Evolutionary conservation across 2,113 vertebrate species (phyloP).

Genomic region (Lucifuga dentata): DNA sequence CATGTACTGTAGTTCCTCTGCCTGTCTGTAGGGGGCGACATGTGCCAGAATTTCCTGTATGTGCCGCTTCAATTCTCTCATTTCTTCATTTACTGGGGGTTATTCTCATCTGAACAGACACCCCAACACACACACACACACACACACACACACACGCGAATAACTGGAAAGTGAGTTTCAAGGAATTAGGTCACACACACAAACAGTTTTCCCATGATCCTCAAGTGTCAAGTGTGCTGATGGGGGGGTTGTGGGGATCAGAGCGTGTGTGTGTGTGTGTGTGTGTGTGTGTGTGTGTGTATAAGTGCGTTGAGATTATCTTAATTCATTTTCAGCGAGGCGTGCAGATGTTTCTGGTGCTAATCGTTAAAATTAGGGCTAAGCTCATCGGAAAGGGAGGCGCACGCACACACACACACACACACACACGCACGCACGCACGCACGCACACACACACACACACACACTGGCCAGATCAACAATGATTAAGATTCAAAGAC

Average conservation of each 20-base stretch:
- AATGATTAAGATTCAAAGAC: too few species aligned
- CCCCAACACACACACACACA: conserved; percentile 34
- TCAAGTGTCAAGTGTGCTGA: not conserved
- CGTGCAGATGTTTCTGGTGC: conserved; percentile 70
- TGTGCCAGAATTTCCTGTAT: not conserved
- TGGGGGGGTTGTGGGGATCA: not conserved
- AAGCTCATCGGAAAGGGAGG: conserved; percentile 42
- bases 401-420: conserved; percentile 41
- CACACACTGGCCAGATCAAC: too few species aligned
- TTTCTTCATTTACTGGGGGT: conserved; percentile 57
- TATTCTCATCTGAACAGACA: conserved; percentile 28
- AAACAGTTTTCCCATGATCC: conserved; percentile 38
- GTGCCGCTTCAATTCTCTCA: conserved; percentile 40
- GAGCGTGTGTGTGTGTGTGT: not conserved
- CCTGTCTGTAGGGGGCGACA: conserved; percentile 8
- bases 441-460: too few species aligned
- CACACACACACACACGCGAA: conserved; percentile 23
- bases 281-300: not conserved
- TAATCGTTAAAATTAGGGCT: conserved; percentile 66
- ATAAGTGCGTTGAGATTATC: conserved; percentile 53
- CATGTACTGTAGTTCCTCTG: too few species aligned
- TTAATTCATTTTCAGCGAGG: conserved; percentile 55
- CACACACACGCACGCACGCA: not conserved
- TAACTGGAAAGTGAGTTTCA: conserved; percentile 43
- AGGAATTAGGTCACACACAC: conserved; percentile 68